Base-by-base conservation (phyloP, 2,797 vertebrate genomes). In the Loriculus beryllinus region DNA sequence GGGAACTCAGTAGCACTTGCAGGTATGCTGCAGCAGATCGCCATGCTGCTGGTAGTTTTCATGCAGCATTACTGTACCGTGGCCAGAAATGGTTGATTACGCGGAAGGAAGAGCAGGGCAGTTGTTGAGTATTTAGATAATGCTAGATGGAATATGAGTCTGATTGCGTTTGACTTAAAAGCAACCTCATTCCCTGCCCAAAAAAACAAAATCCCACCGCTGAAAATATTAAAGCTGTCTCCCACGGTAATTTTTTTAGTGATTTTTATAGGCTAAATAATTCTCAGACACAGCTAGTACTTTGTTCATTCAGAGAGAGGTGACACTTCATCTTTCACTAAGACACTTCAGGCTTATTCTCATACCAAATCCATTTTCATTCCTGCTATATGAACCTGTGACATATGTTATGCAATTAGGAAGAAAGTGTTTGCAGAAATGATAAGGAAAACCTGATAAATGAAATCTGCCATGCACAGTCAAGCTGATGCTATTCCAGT, bases 341-440 rank as follows among this genome's bases (percentile, higher is more conserved):
- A 62, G 82, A 70, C 42, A 78, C 56, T 94, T 93, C 86, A 91
- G 42, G 35, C 31, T 91, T 23, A 31, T 91, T 93, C 76, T 93
- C 52, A 25, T 62, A 86, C 35, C 48, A 92, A 95, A 91, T 94
- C 85, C 86, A 88, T 94, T 96, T 94, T 92, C 57, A 82, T 94
- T 80, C 52, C 57, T 90, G 20, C 64, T 93, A 3, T 65, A 57
- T 79, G 78, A 92, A 90, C 60, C 87, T 74, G 45, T 74, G 91
- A 77, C 45, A 84, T 29, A 80, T 51, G 70, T 96, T 94, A 93
- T 95, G 63, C 92, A 96, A 90, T 94, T 94, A 96, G 84, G 63
- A 91, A 35, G 28, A 88, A 90, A 88, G 56, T 21, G 31, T 92
- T 92, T 92, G 59, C 74, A 88, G 89, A 63, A 81, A 86, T 0